Evolutionary conservation across 1,140 invertebrate species (phyloP).

Genomic region (Brachionus sp.): DNA sequence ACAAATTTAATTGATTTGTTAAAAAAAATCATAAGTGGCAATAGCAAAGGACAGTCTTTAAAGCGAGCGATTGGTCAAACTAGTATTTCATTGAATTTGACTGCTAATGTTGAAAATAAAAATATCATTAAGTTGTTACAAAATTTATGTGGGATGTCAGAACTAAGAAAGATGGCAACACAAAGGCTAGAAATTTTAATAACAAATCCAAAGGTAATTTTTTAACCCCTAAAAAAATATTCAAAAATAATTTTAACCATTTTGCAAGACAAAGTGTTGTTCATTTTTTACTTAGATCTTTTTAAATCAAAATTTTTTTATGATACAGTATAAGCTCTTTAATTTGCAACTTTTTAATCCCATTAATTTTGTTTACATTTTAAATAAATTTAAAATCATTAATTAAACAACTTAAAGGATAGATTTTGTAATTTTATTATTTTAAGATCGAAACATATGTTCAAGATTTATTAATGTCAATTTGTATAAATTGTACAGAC

Average conservation of each 20-base stretch:
- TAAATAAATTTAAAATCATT: too few relatives aligned
- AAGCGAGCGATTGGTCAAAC: not conserved
- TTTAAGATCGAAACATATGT: constrained; percentile 71
- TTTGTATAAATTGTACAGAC: constrained; percentile 81
- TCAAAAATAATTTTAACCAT: too few relatives aligned
- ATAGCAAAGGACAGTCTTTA: not conserved
- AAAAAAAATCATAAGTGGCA: not conserved
- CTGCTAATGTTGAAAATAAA: constrained; percentile 51
- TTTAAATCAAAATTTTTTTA: too few relatives aligned
- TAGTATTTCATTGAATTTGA: not conserved
- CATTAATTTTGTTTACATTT: too few relatives aligned
- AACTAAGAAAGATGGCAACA: constrained; percentile 76
- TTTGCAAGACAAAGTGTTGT: too few relatives aligned
- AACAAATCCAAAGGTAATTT: constrained; percentile 70
- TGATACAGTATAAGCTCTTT: too few relatives aligned
- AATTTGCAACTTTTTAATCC: too few relatives aligned
- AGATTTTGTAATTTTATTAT: not conserved
- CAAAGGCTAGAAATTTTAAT: constrained; percentile 85
- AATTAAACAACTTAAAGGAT: not conserved
- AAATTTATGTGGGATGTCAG: constrained; percentile 75
- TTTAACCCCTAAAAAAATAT: too few relatives aligned
- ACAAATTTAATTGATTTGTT: constrained; percentile 6
- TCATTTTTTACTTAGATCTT: too few relatives aligned
- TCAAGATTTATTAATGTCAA: constrained; percentile 84
- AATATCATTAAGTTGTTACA: constrained; percentile 81